Base-by-base conservation (phyloP, 2,797 vertebrate genomes). In the Anguilla megastoma region DNA sequence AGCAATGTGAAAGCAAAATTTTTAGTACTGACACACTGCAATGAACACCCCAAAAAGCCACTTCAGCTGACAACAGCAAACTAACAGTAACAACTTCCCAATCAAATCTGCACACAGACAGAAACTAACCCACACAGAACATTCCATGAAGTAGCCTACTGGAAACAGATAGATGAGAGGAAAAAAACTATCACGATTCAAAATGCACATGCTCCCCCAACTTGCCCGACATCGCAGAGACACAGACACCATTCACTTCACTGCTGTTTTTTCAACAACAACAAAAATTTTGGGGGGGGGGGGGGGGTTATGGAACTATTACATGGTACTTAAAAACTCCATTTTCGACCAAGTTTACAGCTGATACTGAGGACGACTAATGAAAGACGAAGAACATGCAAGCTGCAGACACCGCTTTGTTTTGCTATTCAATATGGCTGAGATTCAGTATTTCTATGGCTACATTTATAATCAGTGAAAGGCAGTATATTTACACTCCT, bases 1-100 rank as follows among this genome's bases (percentile, higher is more conserved):
- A 33, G 30, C 33, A 16, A 74, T 74, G 69, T 74, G 69, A 74
- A 63, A 24, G 3, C 36, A 80, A 45, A 18, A 18, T 80, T 80
- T 80, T 80, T 63, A 45, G 3, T 18, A 21, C 76, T 80, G 36
- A 41, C 76, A 80, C 76, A 45, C 36, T 45, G 76, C 9, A 45
- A 80, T 80, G 33, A 80, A 80, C 41, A 21, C 41, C 41, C 74
- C 14, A 45, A 80, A 80, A 80, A 16, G 76, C 16, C 16, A 18
- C 36, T 79, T 79, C 74, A 80, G 76, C 36, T 45, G 76, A 80
- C 41, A 48, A 80, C 41, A 80, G 76, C 41, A 80, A n/a, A 41
- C 33, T 18, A 27, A 71, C 18, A 63, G 16, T 69, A 12, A 76
- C 71, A 76, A 76, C 36, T 24, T 80, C 16, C 36, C 36, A 80